Base-by-base conservation (phyloP, 2,888 invertebrate species). In the Neoaliturus tenellus region DNA sequence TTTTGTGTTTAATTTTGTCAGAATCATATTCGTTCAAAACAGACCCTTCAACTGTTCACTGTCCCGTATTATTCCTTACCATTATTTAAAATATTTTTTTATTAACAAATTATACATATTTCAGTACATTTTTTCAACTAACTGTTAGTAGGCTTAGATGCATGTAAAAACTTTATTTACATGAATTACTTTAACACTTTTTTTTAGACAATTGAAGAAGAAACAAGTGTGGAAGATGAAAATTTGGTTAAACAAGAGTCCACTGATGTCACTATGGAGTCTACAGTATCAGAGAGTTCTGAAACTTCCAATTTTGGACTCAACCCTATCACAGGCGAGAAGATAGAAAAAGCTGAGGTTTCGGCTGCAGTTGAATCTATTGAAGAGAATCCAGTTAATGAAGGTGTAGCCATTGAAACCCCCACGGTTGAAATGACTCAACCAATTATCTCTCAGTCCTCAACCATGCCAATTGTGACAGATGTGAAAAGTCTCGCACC, bases 401-500 rank as follows among this genome's bases (percentile, higher is more conserved):
- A 14, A 51, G 51, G 23, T 5, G 3, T 6, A 51, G 20, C 20
- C 20, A 23, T 8, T 17, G 48, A 17, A 48, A 17, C 14, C 10
- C 10, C 12, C n/a, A 17, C 12, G 5, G 23, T 23, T 20, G 51
- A 51, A 10, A 51, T 20, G 51, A 4, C 8, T 51, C 20, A 20
- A 51, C 51, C 51, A 23, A 10, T 51, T 3, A 17, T 48, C 3
- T 6, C 31, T 3, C n/a, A 39, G 20, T 10, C 25, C 5, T 25
- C 28, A 25, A 4, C 67, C n/a, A 31, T 20, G 71, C 75, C 75
- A 5, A 28, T 48, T 0, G 28, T 75, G 17, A 75, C 75, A 5
- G 48, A 17, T 14, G 75, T 75, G 17, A 44, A 41, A 23, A 75
- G 75, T 17, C 48, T 75, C n/a, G 75, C 75, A 0, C 69, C 73